Conservation (phyloP, 2,113 vertebrate species). For the Aix galericulata region DNA sequence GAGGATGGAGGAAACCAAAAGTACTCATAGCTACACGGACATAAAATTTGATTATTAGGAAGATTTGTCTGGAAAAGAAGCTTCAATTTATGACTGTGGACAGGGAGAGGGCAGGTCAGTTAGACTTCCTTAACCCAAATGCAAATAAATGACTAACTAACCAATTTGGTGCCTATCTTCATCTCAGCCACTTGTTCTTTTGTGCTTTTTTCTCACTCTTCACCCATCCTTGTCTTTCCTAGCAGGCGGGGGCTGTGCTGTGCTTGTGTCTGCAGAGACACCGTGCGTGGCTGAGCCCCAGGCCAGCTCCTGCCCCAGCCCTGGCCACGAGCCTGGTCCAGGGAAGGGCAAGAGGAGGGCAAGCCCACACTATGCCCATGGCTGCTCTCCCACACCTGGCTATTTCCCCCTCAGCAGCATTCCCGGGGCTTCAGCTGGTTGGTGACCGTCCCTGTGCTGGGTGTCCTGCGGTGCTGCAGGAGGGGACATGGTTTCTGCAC, state of each 20-base stretch:
- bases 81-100: background rate
- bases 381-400: background rate
- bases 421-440: background rate
- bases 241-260: background rate
- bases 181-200: background rate
- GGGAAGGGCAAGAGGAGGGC: background rate
- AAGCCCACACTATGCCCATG: background rate
- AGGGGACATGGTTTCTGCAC: fast-evolving
- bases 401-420: background rate
- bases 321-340: background rate
- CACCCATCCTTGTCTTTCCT: background rate
- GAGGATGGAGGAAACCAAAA: background rate
- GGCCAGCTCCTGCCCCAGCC: background rate
- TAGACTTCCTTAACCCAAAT: background rate
- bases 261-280: background rate
- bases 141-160: background rate
- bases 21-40: background rate
- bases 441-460: background rate
- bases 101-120: background rate
- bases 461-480: background rate
- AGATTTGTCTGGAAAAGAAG: background rate
- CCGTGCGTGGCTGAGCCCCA: background rate
- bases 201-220: background rate
- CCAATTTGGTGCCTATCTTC: background rate
- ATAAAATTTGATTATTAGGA: background rate